Conservation (phyloP, 1,140 invertebrate genomes). For the Monochamus saltuarius region DNA sequence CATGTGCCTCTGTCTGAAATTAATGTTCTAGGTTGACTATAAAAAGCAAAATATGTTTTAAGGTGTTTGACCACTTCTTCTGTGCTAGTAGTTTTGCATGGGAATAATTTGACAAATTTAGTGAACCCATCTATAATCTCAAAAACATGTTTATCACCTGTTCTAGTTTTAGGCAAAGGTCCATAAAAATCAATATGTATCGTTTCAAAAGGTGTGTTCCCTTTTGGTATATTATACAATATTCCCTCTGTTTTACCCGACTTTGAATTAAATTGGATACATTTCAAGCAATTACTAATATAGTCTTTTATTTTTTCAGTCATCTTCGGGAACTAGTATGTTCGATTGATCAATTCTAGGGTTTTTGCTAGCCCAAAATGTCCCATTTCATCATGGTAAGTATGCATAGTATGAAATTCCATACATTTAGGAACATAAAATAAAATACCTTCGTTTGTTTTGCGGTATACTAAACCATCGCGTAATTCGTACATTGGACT, state of each 20-base stretch:
- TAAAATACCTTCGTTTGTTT: slow-evolving; percentile 10
- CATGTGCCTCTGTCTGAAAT: slow-evolving; percentile 36
- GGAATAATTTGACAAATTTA: slow-evolving; percentile 33
- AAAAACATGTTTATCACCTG: slow-evolving; percentile 30
- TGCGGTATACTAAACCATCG: slow-evolving; percentile 12
- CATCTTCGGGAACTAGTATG: slow-evolving; percentile 19
- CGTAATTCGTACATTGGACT: no score
- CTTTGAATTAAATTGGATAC: slow-evolving; percentile 12
- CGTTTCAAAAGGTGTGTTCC: slow-evolving; percentile 23
- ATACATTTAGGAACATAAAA: slow-evolving; percentile 12
- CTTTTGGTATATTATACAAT: slow-evolving; percentile 28
- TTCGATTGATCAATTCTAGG: not conserved
- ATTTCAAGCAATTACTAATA: slow-evolving; percentile 28
- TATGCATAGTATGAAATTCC: not conserved
- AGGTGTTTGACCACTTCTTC: slow-evolving; percentile 3
- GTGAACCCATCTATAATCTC: slow-evolving; percentile 32
- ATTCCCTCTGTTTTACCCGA: slow-evolving; percentile 12
- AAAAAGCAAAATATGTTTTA: slow-evolving; percentile 24
- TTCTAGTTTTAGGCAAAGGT: slow-evolving; percentile 27
- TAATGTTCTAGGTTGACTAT: slow-evolving; percentile 36
- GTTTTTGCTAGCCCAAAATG: not conserved
- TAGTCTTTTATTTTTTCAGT: slow-evolving; percentile 10
- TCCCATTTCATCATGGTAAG: not conserved
- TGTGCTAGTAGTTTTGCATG: slow-evolving; percentile 15
- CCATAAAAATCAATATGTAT: slow-evolving; percentile 36